Conservation (phyloP, 2,113 vertebrate genomes). For the Onychostruthus taczanowskii region DNA sequence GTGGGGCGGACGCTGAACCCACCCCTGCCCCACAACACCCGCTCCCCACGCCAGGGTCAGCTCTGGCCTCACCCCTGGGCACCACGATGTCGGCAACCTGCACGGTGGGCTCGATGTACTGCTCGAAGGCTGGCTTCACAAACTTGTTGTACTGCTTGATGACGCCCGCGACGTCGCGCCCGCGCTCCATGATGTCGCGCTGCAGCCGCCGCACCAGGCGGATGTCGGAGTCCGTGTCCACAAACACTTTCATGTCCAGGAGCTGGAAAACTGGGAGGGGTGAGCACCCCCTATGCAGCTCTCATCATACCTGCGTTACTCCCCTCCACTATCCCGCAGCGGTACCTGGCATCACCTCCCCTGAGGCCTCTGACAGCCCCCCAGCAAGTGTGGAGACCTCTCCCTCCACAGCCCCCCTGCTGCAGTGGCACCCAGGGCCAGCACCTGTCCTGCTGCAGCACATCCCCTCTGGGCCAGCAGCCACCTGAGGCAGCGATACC, state of each 20-base stretch:
- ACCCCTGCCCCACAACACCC: background rate
- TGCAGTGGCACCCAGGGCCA: background rate
- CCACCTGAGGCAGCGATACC: constrained; percentile 63
- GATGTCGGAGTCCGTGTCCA: constrained; percentile 91
- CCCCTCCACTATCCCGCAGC: accelerated
- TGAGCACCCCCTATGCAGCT: constrained; percentile 2
- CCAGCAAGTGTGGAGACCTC: accelerated
- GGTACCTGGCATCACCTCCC: background rate
- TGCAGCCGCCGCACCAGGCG: constrained; percentile 86
- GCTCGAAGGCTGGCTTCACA: constrained; percentile 89
- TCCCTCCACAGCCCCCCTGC: background rate
- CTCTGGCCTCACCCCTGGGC: constrained; percentile 79
- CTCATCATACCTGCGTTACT: accelerated
- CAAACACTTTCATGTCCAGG: constrained; percentile 93
- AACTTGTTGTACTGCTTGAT: constrained; percentile 93
- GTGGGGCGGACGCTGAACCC: accelerated
- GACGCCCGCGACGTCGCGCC: constrained; percentile 82
- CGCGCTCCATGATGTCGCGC: constrained; percentile 84
- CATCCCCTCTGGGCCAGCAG: background rate
- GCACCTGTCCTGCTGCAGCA: background rate
- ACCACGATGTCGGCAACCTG: constrained; percentile 90
- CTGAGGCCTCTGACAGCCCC: accelerated
- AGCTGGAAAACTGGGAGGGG: constrained; percentile 71
- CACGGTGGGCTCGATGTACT: constrained; percentile 90
- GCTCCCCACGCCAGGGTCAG: accelerated